A percentile compares a stretch with the other conserved stretches of the same genome.
These are phyloP conservation scores for Cyclura pinguis DNA, from an alignment of 2,797 vertebrate genomes.

Conservation along the genomic window DNA sequence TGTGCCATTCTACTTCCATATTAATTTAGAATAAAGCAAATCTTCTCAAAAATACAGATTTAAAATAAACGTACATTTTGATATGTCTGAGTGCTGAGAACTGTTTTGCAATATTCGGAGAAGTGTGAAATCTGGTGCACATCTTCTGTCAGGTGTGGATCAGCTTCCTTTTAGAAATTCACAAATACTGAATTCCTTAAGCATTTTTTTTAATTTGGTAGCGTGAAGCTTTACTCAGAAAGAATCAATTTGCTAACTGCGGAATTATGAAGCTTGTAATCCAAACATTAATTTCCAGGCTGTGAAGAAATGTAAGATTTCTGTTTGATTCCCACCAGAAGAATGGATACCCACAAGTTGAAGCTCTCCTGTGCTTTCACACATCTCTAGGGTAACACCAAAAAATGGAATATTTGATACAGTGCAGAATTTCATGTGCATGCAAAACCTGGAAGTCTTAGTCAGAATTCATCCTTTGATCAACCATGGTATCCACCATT, in stretches of 20 bases:
- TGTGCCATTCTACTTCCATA: neutral
- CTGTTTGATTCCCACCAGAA: neutral
- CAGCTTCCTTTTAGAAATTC: neutral
- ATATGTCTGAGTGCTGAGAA: neutral
- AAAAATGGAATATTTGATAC: neutral
- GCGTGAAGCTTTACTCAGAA: neutral
- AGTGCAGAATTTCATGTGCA: neutral
- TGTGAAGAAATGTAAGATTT: neutral
- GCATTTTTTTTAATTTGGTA: neutral
- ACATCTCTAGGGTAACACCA: conserved; percentile 11
- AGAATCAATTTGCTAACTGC: neutral
- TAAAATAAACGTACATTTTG: neutral
- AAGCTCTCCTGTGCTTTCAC: conserved; percentile 17
- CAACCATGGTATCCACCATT: neutral
- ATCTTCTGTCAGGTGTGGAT: neutral
- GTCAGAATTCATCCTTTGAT: neutral
- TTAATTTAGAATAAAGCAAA: neutral
- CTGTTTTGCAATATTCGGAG: neutral
- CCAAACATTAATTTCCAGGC: no score
- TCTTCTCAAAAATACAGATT: neutral
- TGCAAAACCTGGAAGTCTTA: neutral
- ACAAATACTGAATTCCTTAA: neutral
- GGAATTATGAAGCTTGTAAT: no score
- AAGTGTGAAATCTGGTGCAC: neutral
- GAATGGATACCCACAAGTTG: neutral